phyloP scores from a whole-genome alignment of 2,888 invertebrate species.

The Drosophila basisetae region DNA sequence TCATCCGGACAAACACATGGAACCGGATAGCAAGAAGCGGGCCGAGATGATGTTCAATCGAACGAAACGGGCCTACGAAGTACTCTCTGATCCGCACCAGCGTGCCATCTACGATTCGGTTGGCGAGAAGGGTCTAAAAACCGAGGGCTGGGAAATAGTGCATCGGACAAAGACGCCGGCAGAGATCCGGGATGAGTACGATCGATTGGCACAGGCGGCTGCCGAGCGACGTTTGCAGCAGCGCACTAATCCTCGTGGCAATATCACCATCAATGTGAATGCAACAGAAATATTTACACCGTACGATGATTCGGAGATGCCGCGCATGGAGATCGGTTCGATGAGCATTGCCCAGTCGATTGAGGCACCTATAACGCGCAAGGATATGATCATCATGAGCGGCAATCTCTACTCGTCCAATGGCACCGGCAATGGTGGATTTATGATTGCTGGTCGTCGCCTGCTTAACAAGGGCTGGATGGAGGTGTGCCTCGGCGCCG shows the following conservation, averaged over 20 bases:
- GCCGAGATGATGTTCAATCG: conserved; percentile 97
- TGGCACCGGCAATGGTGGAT: conserved; percentile 91
- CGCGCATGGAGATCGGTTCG: conserved; percentile 94
- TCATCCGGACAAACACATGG: conserved; percentile 98
- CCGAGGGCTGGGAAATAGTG: conserved; percentile 98
- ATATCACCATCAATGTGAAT: conserved; percentile 94
- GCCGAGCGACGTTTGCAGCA: conserved; percentile 95
- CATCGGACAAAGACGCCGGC: conserved; percentile 96
- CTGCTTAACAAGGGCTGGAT: conserved; percentile 94
- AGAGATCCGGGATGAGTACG: conserved; percentile 98
- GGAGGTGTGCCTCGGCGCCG: conserved; percentile 93
- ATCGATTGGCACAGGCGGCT: conserved; percentile 92
- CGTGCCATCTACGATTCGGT: conserved; percentile 96
- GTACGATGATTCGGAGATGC: conserved; percentile 91
- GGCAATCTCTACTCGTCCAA: conserved; percentile 94
- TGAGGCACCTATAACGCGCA: conserved; percentile 94
- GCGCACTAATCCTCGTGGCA: conserved; percentile 96
- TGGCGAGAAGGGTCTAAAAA: conserved; percentile 96
- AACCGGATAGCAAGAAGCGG: conserved; percentile 92
- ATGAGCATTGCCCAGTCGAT: conserved; percentile 97
- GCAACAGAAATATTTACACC: conserved; percentile 96
- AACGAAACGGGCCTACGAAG: conserved; percentile 97
- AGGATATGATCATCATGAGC: conserved; percentile 93
- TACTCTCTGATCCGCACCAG: conserved; percentile 96
- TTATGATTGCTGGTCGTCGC: conserved; percentile 91